phyloP scores from a whole-genome alignment of 2,113 vertebrate genomes.

The Pungitius pungitius region DNA sequence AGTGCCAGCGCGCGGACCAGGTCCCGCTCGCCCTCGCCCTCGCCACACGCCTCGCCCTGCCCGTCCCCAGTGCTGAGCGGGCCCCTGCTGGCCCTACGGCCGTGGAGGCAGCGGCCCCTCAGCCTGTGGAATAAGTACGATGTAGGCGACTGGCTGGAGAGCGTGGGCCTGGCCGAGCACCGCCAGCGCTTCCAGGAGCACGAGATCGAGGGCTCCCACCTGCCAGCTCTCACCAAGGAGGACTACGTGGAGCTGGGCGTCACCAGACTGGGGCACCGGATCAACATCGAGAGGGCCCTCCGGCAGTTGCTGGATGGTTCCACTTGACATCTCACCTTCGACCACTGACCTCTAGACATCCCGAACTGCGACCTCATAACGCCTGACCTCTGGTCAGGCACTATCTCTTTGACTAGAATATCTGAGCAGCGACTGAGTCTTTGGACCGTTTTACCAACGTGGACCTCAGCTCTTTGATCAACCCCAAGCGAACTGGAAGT shows the following conservation, averaged over 20 bases:
- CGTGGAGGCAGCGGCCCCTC: conserved; percentile 96
- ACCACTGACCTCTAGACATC: conserved; percentile 51
- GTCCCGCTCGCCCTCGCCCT: conserved; percentile 92
- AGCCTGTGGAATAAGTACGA: conserved; percentile 97
- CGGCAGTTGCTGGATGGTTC: conserved; percentile 93
- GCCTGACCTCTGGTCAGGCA: conserved; percentile 55
- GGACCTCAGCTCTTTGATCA: conserved; percentile 51
- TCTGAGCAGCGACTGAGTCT: conserved; percentile 50
- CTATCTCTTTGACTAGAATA: conserved; percentile 50
- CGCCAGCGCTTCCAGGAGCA: conserved; percentile 97
- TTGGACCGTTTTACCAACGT: conserved; percentile 40
- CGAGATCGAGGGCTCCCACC: conserved; percentile 96
- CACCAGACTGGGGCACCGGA: conserved; percentile 96
- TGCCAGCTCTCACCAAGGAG: conserved; percentile 96
- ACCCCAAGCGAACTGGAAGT: background rate
- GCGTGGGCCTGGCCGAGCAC: conserved; percentile 94
- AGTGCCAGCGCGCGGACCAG: conserved; percentile 94
- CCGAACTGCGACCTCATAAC: conserved; percentile 65
- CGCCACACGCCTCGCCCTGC: conserved; percentile 86
- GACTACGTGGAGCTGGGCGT: conserved; percentile 98
- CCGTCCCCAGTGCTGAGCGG: conserved; percentile 87
- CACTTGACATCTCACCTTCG: conserved; percentile 76
- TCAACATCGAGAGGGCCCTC: conserved; percentile 98
- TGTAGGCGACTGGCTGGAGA: conserved; percentile 98
- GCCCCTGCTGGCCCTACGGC: conserved; percentile 86